phyloP scores from a whole-genome alignment of 1,140 invertebrate genomes.

The Octopus bimaculoides region DNA sequence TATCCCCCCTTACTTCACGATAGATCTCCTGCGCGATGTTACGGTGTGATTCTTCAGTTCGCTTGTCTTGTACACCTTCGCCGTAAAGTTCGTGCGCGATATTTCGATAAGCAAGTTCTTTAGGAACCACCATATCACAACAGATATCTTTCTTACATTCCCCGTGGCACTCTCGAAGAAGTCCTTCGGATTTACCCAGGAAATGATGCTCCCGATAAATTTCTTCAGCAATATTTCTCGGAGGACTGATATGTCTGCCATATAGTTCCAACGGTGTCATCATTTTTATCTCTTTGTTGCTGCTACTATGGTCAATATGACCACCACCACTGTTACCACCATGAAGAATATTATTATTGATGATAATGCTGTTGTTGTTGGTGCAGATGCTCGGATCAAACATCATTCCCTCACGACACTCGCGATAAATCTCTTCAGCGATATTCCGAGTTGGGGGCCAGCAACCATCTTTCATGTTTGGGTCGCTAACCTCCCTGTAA shows the following conservation, averaged over 20 bases:
- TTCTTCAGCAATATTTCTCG: neutral
- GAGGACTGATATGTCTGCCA: neutral
- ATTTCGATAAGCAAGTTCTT: neutral
- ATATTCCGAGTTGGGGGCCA: neutral
- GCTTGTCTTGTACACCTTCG: neutral
- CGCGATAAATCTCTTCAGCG: slow-evolving; percentile 3
- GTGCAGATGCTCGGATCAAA: neutral
- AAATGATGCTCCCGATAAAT: neutral
- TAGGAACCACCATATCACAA: neutral
- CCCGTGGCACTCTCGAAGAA: neutral
- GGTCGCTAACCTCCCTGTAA: neutral
- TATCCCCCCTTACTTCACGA: neutral
- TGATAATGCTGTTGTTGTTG: slow-evolving; percentile 13
- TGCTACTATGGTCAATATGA: neutral
- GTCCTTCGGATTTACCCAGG: neutral
- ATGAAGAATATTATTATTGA: slow-evolving; percentile 9
- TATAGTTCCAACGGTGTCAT: neutral
- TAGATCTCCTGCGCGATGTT: neutral
- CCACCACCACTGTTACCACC: neutral
- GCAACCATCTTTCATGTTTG: neutral
- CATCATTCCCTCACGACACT: neutral
- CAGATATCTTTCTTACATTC: neutral
- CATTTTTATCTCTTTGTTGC: neutral
- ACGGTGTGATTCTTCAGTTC: neutral
- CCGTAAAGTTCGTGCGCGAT: neutral